Evolutionary conservation across 1,140 invertebrate species (phyloP), one percentile per base, ranked within the genome.

Genomic region (Drosophila varians): DNA sequence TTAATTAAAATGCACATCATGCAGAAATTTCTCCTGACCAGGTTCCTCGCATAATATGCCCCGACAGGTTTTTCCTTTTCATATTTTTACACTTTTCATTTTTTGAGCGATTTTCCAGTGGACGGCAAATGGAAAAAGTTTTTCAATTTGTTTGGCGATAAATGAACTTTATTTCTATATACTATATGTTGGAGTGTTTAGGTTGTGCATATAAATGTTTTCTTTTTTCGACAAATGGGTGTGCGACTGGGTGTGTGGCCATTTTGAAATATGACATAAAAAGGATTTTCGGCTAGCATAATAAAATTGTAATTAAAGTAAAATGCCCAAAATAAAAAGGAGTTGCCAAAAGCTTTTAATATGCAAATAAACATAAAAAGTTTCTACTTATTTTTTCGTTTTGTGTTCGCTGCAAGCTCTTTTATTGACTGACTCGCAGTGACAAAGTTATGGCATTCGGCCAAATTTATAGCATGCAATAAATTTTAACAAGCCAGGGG

Each of bases 131-230:
- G 79, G 79, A 76, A 86, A 84, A 84, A 84, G 76, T 84, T 84
- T 84, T 84, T 84, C 79, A 84, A 84, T 84, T 84, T 84, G 69
- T 83, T 80, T 86, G 80, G 86, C 79, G 75, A 84, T 86, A 86
- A 84, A 79, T 86, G 75, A 78, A 73, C 77, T 86, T 38, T 76
- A 61, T 61, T 55, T 54, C 45, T 71, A 61, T 64, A 52, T 43
- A 42, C 38, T 64, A 52, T 43, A 42, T 42, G 54, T 18, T 51
- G 42, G 36, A 31, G 40, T 38, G 48, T 28, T 34, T 34, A 16
- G 40, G 47, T 65, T 38, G 14, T 38, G 36, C 36, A 16, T 8
- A 38, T 38, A 38, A 12, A 38, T 38, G 28, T 31, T 11, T 31
- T 31, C n/a, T 1, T 31, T 31, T 31, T 31, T 31, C 1, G 2